phyloP scores from a whole-genome alignment of 2,797 vertebrate species.

The Periophthalmus magnuspinnatus region DNA sequence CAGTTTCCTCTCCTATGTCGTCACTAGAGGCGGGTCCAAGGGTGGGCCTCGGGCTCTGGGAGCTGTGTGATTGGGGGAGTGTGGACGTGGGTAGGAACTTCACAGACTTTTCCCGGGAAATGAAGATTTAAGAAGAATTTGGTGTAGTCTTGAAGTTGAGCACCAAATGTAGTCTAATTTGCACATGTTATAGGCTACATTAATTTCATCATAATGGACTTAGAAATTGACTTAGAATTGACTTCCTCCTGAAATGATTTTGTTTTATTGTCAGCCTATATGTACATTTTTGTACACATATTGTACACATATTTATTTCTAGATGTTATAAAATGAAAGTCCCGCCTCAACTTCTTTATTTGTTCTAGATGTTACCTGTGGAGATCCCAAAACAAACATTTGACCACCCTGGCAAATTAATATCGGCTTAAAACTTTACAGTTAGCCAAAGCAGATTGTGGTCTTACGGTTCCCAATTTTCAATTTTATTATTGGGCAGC shows the following conservation, averaged over 20 bases:
- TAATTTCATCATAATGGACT: too few species aligned
- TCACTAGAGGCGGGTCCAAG: constrained; percentile 41
- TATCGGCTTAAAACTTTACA: constrained; percentile 1
- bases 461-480: too few species aligned
- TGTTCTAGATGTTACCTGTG: background rate
- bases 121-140: constrained; percentile 11
- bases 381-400: background rate
- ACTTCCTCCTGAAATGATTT: too few species aligned
- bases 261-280: too few species aligned
- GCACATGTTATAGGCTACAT: too few species aligned
- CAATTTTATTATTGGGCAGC: too few species aligned
- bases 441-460: background rate
- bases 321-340: too few species aligned
- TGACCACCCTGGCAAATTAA: background rate
- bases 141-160: too few species aligned
- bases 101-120: constrained; percentile 57
- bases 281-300: too few species aligned
- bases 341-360: background rate
- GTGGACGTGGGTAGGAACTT: background rate
- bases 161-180: too few species aligned
- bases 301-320: too few species aligned
- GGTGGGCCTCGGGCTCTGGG: background rate
- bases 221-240: too few species aligned
- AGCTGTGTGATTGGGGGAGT: constrained; percentile 40
- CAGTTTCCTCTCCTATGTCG: constrained; percentile 64